Percentiles rank a stretch among this genome's conserved stretches.
These are phyloP conservation scores for Chloebia gouldiae DNA, from an alignment of 2,113 vertebrate genomes.

Conservation along the genomic window DNA sequence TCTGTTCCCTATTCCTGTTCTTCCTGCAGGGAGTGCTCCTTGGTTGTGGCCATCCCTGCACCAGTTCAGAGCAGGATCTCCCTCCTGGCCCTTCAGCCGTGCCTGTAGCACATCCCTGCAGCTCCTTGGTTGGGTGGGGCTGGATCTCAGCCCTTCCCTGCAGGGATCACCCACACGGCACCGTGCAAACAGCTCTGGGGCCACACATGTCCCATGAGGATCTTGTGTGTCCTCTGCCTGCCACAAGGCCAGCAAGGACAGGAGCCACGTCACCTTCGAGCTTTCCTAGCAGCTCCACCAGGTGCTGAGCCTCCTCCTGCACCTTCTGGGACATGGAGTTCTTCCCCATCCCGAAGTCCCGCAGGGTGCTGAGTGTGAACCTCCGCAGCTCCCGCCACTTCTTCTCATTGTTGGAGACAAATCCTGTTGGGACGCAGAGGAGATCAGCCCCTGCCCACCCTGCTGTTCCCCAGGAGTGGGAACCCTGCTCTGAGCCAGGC, in stretches of 20 bases:
- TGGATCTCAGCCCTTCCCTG: not conserved
- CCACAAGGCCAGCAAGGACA: too few species aligned
- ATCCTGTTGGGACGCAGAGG: not conserved
- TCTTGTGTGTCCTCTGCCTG: not conserved
- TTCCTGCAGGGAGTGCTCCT: not conserved
- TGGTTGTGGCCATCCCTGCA: fast-evolving
- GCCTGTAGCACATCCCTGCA: not conserved
- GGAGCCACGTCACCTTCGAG: not conserved
- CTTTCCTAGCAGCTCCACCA: constrained; percentile 10
- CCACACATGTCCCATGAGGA: fast-evolving
- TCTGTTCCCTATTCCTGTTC: not conserved
- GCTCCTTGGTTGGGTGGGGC: not conserved
- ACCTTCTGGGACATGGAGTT: constrained; percentile 41
- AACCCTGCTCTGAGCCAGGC: not conserved
- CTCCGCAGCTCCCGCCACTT: constrained; percentile 56
- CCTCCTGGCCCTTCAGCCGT: not conserved
- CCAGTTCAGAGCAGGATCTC: not conserved
- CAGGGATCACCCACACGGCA: not conserved
- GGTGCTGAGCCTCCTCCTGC: constrained; percentile 48
- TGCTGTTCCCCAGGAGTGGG: fast-evolving
- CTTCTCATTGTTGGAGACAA: constrained; percentile 13
- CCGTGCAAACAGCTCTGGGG: not conserved
- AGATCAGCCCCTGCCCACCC: not conserved
- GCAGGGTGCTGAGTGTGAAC: constrained; percentile 55
- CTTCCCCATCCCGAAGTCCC: constrained; percentile 59